Percentiles rank a stretch among this genome's conserved stretches.
Conservation (phyloP, 1,140 invertebrate species). For the Solenopsis fugax region DNA sequence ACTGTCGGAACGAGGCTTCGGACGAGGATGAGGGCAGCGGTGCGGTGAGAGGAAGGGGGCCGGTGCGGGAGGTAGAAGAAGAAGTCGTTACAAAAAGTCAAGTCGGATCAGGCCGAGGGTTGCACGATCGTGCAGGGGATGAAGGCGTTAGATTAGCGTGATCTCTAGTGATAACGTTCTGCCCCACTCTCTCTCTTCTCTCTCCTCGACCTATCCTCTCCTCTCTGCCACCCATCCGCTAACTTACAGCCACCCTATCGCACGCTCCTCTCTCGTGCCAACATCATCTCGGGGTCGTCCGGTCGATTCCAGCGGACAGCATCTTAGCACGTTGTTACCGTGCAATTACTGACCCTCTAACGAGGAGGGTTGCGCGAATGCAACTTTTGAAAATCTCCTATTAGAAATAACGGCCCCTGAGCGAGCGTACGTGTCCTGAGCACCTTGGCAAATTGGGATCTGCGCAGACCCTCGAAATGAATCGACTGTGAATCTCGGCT, state of each 20-base stretch:
- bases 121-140: constrained; percentile 76
- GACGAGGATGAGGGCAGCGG: constrained; percentile 43
- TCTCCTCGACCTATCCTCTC: constrained; percentile 53
- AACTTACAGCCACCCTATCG: constrained; percentile 33
- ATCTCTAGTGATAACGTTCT: constrained; percentile 85
- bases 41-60: not conserved
- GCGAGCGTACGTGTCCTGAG: constrained; percentile 76
- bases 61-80: constrained; percentile 66
- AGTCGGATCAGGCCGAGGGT: constrained; percentile 79
- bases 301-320: constrained; percentile 61
- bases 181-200: constrained; percentile 55
- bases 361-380: constrained; percentile 77
- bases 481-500: constrained; percentile 66
- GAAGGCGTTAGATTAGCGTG: constrained; percentile 85
- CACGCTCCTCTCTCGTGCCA: constrained; percentile 36
- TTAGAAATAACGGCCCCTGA: constrained; percentile 84
- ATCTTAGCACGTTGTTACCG: constrained; percentile 80
- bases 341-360: constrained; percentile 81
- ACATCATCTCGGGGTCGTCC: constrained; percentile 40
- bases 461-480: constrained; percentile 57
- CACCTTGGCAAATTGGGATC: constrained; percentile 79
- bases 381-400: constrained; percentile 85
- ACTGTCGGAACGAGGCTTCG: constrained; percentile 34
- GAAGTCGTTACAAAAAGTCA: constrained; percentile 84
- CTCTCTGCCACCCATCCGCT: constrained; percentile 53